Percentiles rank a stretch among this genome's conserved stretches.
Conservation (phyloP, 2,888 invertebrate genomes). For the Drosophila nigricruria region DNA sequence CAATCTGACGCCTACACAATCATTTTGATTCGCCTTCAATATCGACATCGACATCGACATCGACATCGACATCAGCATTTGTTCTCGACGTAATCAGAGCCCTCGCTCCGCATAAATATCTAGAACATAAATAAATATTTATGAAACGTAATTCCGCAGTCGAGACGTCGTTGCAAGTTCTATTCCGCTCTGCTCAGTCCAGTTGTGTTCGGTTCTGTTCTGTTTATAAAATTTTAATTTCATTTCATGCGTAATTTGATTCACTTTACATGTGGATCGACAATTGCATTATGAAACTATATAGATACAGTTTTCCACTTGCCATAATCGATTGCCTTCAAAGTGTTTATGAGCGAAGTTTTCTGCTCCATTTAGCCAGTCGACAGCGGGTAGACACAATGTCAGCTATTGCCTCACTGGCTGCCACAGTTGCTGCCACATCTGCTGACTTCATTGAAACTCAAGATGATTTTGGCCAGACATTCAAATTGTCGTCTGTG, state of each 20-base stretch:
- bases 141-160: slow-evolving; percentile 53
- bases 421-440: slow-evolving; percentile 16
- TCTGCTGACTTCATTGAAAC: slow-evolving; percentile 25
- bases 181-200: not conserved
- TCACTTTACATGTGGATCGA: slow-evolving; percentile 49
- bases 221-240: slow-evolving; percentile 39
- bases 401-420: not conserved
- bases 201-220: not conserved
- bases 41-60: slow-evolving; percentile 14
- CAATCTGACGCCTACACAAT: slow-evolving; percentile 28
- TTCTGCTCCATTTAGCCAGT: slow-evolving; percentile 24
- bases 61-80: slow-evolving; percentile 31
- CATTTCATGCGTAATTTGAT: slow-evolving; percentile 64
- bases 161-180: slow-evolving; percentile 3
- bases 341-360: slow-evolving; percentile 25
- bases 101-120: slow-evolving; percentile 32
- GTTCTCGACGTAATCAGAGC: slow-evolving; percentile 52
- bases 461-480: slow-evolving; percentile 12
- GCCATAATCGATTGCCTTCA: slow-evolving; percentile 37
- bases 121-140: slow-evolving; percentile 59
- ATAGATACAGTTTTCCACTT: not conserved
- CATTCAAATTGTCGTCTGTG: slow-evolving; percentile 13
- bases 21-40: slow-evolving; percentile 28
- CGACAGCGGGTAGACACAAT: not conserved
- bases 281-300: slow-evolving; percentile 43